Percentiles rank a stretch among this genome's conserved stretches.
Evolutionary conservation across 2,797 vertebrate genomes (phyloP).

Genomic region (Darevskia mixta): DNA sequence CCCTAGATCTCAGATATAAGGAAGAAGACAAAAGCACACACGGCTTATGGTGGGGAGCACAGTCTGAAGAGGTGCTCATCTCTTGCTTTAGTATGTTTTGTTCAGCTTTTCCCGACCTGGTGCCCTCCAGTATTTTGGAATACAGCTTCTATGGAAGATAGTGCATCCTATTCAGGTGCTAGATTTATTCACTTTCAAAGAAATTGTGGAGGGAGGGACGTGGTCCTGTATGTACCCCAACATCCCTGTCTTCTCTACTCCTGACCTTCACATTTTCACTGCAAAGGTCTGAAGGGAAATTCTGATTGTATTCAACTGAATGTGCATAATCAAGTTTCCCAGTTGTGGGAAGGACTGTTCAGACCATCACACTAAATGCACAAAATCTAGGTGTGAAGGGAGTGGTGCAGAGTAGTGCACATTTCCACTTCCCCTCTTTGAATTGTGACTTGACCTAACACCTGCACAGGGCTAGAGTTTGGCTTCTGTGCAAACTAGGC

Average conservation of each 20-base stretch:
- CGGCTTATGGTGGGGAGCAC: background rate
- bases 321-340: background rate
- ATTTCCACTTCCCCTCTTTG: background rate
- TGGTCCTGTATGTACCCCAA: background rate
- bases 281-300: background rate
- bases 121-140: background rate
- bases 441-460: background rate
- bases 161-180: background rate
- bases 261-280: background rate
- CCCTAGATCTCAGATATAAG: background rate
- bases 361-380: no score
- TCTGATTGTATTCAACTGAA: background rate
- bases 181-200: background rate
- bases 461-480: background rate
- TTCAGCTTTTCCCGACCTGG: background rate
- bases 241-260: no score
- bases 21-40: background rate
- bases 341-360: background rate
- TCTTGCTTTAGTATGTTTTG: background rate
- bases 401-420: background rate
- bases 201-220: background rate
- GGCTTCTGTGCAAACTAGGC: constrained; percentile 25
- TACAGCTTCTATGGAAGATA: background rate
- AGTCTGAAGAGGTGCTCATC: background rate
- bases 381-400: no score